Conservation (phyloP, 2,797 vertebrate genomes). For the Gephyroberyx darwinii region DNA sequence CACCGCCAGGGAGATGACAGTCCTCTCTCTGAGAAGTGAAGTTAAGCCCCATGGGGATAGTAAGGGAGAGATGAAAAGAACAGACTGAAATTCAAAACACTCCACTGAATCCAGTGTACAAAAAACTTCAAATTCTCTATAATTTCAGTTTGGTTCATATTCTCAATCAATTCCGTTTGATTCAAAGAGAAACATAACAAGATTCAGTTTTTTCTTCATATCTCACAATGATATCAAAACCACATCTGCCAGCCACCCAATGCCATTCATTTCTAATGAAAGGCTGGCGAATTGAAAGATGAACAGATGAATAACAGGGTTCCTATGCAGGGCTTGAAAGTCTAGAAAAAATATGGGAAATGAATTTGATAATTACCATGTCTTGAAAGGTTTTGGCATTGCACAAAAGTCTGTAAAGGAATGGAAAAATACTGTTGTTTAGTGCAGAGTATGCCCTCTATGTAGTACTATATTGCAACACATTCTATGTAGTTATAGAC, state of each 20-base stretch:
- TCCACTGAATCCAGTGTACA: slow-evolving; percentile 44
- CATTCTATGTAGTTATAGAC: no score
- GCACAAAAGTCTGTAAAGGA: neutral
- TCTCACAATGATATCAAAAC: slow-evolving; percentile 7
- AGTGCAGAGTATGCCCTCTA: no score
- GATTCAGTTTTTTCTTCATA: neutral
- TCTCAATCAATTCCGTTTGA: slow-evolving; percentile 40
- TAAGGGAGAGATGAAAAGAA: slow-evolving; percentile 32
- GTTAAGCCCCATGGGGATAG: slow-evolving; percentile 50
- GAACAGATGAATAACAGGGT: slow-evolving; percentile 2
- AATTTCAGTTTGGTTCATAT: slow-evolving; percentile 30
- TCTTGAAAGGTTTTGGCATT: neutral
- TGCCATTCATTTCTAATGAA: slow-evolving; percentile 17
- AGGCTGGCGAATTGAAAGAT: slow-evolving; percentile 22
- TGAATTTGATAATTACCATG: slow-evolving; percentile 23
- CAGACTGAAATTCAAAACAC: slow-evolving; percentile 33
- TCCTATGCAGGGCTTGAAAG: slow-evolving; percentile 11
- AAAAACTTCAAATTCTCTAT: slow-evolving; percentile 18
- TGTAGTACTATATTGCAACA: no score
- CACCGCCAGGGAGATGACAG: slow-evolving; percentile 50
- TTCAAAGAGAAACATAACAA: slow-evolving; percentile 20
- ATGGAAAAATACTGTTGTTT: neutral
- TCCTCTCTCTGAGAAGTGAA: slow-evolving; percentile 49
- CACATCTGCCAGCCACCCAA: slow-evolving; percentile 20
- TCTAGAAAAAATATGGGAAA: neutral